Percentiles rank a stretch among this genome's conserved stretches.
These are phyloP conservation scores for Euclidia mi DNA, from an alignment of 2,888 invertebrate genomes.

Conservation along the genomic window DNA sequence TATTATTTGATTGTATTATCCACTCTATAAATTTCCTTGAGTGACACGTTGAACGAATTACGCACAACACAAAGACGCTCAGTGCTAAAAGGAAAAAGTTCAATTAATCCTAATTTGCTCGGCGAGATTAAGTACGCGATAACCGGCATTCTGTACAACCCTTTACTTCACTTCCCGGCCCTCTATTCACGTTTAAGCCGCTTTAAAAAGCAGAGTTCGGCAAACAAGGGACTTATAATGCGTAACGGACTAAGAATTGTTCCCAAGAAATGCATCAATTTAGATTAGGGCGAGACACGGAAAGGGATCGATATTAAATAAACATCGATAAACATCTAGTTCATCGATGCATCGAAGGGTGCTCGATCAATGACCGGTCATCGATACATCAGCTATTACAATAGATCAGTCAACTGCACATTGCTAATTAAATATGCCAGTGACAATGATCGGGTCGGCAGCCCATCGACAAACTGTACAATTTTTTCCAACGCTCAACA, in stretches of 20 bases:
- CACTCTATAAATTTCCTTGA: slow-evolving; percentile 71
- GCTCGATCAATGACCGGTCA: slow-evolving; percentile 57
- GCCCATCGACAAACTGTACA: slow-evolving; percentile 64
- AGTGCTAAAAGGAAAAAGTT: slow-evolving; percentile 85
- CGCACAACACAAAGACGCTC: slow-evolving; percentile 80
- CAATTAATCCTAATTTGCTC: slow-evolving; percentile 89
- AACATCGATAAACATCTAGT: slow-evolving; percentile 61
- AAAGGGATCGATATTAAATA: slow-evolving; percentile 56
- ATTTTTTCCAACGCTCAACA: slow-evolving; percentile 66
- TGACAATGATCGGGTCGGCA: slow-evolving; percentile 73
- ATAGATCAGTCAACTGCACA: slow-evolving; percentile 73
- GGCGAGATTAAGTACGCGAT: slow-evolving; percentile 86
- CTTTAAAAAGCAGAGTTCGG: slow-evolving; percentile 85
- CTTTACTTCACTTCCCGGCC: slow-evolving; percentile 83
- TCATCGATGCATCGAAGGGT: slow-evolving; percentile 39
- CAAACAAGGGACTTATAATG: slow-evolving; percentile 87
- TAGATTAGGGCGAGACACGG: slow-evolving; percentile 64
- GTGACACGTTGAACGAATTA: slow-evolving; percentile 83
- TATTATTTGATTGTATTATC: slow-evolving; percentile 49
- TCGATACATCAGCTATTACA: slow-evolving; percentile 58
- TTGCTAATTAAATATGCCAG: slow-evolving; percentile 68
- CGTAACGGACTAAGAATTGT: slow-evolving; percentile 83
- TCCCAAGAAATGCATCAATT: slow-evolving; percentile 73
- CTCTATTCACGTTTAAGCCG: slow-evolving; percentile 83
- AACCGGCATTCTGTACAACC: slow-evolving; percentile 84